A percentile compares a stretch with the other conserved stretches of the same genome.
phyloP scores from a whole-genome alignment of 2,797 vertebrate genomes.

The Rhincodon typus region DNA sequence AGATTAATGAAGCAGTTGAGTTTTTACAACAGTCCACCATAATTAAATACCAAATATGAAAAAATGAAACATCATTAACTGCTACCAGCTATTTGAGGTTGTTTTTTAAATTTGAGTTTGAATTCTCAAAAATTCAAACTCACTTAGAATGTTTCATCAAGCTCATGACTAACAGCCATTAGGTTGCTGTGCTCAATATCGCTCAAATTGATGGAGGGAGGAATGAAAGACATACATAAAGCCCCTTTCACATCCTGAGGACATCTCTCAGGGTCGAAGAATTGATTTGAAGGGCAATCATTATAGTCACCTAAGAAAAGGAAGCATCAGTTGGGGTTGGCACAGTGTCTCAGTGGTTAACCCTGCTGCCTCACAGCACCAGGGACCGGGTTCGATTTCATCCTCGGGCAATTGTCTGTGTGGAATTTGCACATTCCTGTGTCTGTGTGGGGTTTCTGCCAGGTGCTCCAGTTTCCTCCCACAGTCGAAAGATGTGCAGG shows the following conservation, averaged over 20 bases:
- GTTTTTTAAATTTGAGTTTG: not conserved
- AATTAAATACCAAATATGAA: not conserved
- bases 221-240: not conserved
- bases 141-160: not conserved
- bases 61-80: not conserved
- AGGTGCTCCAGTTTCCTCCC: too few relatives aligned
- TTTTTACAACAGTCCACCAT: not conserved
- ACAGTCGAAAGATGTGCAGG: too few relatives aligned
- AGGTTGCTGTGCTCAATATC: not conserved
- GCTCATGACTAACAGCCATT: not conserved
- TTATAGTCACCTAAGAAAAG: not conserved
- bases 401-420: too few relatives aligned
- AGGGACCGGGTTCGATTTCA: too few relatives aligned
- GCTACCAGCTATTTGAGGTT: not conserved
- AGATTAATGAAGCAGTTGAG: not conserved
- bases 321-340: not conserved
- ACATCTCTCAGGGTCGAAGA: not conserved
- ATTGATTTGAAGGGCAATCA: not conserved
- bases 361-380: too few relatives aligned
- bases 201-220: not conserved
- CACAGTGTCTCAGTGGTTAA: too few relatives aligned
- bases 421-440: too few relatives aligned
- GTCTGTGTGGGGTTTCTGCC: too few relatives aligned
- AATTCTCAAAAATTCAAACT: not conserved
- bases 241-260: not conserved